Conservation (phyloP, 2,113 vertebrate genomes). For the Gobio gobio region DNA sequence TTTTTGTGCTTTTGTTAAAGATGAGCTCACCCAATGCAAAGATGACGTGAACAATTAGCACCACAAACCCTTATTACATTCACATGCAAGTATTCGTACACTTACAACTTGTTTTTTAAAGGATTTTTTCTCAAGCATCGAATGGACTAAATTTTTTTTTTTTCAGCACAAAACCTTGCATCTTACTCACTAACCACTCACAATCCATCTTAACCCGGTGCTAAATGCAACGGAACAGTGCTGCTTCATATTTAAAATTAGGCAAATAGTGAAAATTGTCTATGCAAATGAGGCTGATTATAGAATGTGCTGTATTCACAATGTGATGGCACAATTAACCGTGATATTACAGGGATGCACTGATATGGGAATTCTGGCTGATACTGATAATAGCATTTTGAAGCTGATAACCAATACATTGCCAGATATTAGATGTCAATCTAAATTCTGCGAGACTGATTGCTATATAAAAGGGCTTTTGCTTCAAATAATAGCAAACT, state of each 20-base stretch:
- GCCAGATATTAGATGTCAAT: too few relatives aligned
- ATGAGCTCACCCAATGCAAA: background rate
- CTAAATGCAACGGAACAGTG: background rate
- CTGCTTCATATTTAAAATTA: background rate
- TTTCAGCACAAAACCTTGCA: background rate
- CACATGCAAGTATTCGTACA: background rate
- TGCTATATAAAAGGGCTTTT: background rate
- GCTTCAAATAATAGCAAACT: background rate
- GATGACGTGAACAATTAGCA: background rate
- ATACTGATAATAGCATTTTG: background rate
- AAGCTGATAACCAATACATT: background rate
- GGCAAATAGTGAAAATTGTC: background rate
- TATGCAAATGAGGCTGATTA: background rate
- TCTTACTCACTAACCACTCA: background rate
- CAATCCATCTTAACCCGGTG: background rate
- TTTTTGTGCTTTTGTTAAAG: conserved; percentile 9
- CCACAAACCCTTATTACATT: background rate
- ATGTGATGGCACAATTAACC: background rate
- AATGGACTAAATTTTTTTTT: background rate
- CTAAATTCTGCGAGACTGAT: too few relatives aligned
- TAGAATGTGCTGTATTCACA: background rate
- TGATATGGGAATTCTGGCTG: background rate
- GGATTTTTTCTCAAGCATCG: background rate
- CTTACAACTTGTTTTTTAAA: background rate
- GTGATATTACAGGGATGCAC: background rate